Base-by-base conservation (phyloP, 1,140 invertebrate species). In the Meloidogyne hapla region DNA sequence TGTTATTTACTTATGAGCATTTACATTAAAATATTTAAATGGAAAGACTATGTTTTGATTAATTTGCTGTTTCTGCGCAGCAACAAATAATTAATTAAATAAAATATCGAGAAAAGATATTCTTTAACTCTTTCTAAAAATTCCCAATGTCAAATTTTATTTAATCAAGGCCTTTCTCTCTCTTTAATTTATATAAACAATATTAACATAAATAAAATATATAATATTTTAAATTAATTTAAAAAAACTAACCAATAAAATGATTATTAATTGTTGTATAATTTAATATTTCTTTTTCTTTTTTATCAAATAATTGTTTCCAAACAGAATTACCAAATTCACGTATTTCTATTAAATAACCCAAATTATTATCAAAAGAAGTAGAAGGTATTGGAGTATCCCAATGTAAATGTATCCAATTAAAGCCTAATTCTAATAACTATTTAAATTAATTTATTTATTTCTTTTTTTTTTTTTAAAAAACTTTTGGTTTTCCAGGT, bases 301-400 rank as follows among this genome's bases (percentile, higher is more conserved):
- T 48, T n/a, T n/a, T 21, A 56, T n/a, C 18, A n/a, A 56, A 56
- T 56, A 56, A 56, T 56, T 56, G 48, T 56, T 56, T 56, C 48
- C 48, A 56, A 56, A 8, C 8, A 56, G 4, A 8, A 42, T 42
- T 42, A 42, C 13, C 48, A n/a, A 56, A n/a, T 56, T 56, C 48
- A 56, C 83, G 73, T 45, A 79, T 78, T 75, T 86, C 85, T 12
- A 86, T 80, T 18, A 87, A 77, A 70, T 87, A 86, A 26, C 73
- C 80, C 8, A 84, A 72, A 38, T 25, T 33, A 33, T 6, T 33
- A 33, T 33, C 33, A 33, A 6, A 33, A 33, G 33, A 33, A 33
- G 61, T 69, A 61, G 21, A 38, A 4, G 67, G 18, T 23, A 73
- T 33, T 23, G 83, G 77, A 38, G 69, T 23, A 10, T 73, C 64